Base-by-base conservation (phyloP, 2,888 invertebrate genomes). In the Pogonocherus hispidulus region DNA sequence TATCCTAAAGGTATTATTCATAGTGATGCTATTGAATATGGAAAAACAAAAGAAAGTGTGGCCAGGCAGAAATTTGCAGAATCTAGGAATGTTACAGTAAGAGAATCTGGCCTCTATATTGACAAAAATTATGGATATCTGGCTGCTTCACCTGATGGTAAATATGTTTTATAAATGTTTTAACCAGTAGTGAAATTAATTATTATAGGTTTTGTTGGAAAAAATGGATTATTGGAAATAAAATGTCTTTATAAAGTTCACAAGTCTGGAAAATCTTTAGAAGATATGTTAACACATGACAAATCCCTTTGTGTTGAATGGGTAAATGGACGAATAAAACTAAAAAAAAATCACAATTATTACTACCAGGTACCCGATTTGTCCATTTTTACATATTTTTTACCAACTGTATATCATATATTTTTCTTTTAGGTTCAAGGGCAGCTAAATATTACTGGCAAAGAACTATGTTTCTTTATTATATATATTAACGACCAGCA, bases 91-190 rank as follows among this genome's bases (percentile, higher is more conserved):
- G 49, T 14, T 0, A 9, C 9, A 18, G 22, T 49, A 9, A 4
- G n/a, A 22, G 22, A 20, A 49, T 22, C 20, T n/a, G 49, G 49
- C 11, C 11, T 49, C 9, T 49, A n/a, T 5, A 49, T 49, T 49
- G 20, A 49, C 49, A 22, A 49, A 22, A 22, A 49, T n/a, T 49
- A 22, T 49, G 49, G 20, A 6, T 49, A 49, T 22, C 14, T 49
- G 22, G 49, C 49, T 1, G 49, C 49, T n/a, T 49, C 49, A n/a
- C 49, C 49, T 49, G 49, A 49, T 20, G 22, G 49, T 22, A 9
- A 22, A 14, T 46, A 14, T 9, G 22, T 37, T n/a, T 37, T 5
- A 37, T 5, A 37, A 37, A 23, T 23, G 23, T 37, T 37, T 37
- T 37, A 37, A 3, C 27, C 8, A 37, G 8, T 37, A n/a, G 11